Base-by-base conservation (phyloP, 2,888 invertebrate genomes). In the Agrochola lychnidis region DNA sequence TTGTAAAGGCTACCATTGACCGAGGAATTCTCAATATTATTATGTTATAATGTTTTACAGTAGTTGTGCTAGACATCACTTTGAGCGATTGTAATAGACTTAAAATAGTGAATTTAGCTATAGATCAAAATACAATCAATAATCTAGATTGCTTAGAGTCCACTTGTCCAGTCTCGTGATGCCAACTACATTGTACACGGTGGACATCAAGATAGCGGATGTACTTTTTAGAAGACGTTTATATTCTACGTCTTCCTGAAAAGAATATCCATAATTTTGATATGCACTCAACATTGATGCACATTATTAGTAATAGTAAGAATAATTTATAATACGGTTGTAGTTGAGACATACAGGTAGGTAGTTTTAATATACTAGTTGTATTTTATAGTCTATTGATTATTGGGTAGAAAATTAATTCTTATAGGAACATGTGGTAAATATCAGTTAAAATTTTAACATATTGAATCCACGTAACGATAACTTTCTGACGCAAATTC, bases 241-340 rank as follows among this genome's bases (percentile, higher is more conserved):
- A 16, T 9, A 42, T 45, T 73, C 19, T 25, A 63, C 51, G 77
- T 62, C 56, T 61, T 69, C 67, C 69, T 77, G 72, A 79, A 78
- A 73, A 75, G 70, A 62, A 67, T 81, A 79, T 59, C 68, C 76
- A 53, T 63, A 14, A 69, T 82, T 76, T 73, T 76, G 77, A 72
- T 66, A 73, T 42, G 66, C 76, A 70, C 68, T 73, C 70, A 83
- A 87, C 86, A 89, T 89, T 83, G 83, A 90, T 88, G 89, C 92
- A 91, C 90, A 80, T 89, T 91, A 79, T 89, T 91, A 92, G 90
- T 83, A 76, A 87, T 91, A 91, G 89, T 89, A 87, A 81, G 89
- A 89, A 88, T 87, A 73, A 91, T 91, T 92, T 92, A 87, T 91
- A 92, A 86, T 91, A 93, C 87, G 87, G 90, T 91, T 90, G 91